Evolutionary conservation across 2,797 vertebrate genomes (phyloP).

Genomic region (Periparus ater): DNA sequence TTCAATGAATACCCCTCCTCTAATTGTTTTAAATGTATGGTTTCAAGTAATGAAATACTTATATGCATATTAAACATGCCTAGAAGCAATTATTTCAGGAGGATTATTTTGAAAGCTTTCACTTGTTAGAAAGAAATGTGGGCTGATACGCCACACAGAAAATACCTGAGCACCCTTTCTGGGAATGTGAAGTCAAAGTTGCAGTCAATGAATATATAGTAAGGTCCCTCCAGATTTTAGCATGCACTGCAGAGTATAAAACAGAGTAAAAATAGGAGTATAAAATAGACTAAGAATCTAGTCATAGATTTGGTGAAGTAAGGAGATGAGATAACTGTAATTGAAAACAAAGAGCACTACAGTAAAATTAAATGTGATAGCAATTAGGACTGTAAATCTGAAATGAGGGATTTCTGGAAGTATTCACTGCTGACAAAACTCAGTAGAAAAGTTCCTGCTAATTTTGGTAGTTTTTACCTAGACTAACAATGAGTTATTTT

Average conservation of each 20-base stretch:
- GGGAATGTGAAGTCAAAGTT: neutral
- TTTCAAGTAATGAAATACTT: constrained; percentile 4
- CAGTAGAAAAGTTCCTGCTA: neutral
- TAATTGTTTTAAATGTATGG: neutral
- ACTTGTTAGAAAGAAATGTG: neutral
- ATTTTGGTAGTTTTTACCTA: neutral
- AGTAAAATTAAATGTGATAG: neutral
- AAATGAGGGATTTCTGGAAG: neutral
- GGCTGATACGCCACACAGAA: neutral
- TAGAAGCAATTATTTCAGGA: neutral
- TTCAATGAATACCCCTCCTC: neutral
- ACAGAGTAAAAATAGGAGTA: neutral
- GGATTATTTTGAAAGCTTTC: neutral
- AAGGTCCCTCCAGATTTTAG: neutral
- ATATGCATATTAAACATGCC: neutral
- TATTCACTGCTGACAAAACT: neutral
- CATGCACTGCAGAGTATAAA: neutral
- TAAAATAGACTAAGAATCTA: neutral
- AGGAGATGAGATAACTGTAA: neutral
- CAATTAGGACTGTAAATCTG: neutral
- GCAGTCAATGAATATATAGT: neutral
- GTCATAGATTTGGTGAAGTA: neutral
- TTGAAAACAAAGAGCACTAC: neutral
- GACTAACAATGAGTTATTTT: neutral
- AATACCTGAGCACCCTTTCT: neutral